Evolutionary conservation across 2,888 invertebrate species (phyloP), one percentile per base, ranked within the genome.

Genomic region (Philereme vetulata): DNA sequence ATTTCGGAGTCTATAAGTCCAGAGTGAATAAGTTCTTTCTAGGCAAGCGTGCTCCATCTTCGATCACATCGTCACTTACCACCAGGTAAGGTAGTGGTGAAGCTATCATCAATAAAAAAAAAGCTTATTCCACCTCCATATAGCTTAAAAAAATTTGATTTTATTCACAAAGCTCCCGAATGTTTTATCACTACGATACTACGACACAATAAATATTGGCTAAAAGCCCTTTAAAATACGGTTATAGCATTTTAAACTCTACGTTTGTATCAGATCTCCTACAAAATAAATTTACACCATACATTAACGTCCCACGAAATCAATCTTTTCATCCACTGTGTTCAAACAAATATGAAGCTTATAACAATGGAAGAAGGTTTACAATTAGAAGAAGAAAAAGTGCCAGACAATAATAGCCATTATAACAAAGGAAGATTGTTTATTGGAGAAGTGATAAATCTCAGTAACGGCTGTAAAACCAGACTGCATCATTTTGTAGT

Each of bases 241-340:
- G 11, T 47, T 51, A 43, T 40, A 36, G 10, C 35, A 35, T 48
- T 46, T 50, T 8, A 59, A 49, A 55, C 45, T 55, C 33, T 51
- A 11, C 49, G 50, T 56, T 38, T 32, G 44, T 44, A 56, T 21
- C 40, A n/a, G 48, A 38, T 53, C 65, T 54, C 65, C 64, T 59
- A 67, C 60, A 65, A 61, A 66, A 67, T 66, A 67, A 67, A 70
- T 67, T 60, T 61, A 55, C 52, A 10, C 40, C 46, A 60, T 43
- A 54, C 47, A 53, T 57, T 53, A 64, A 44, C 63, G 43, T 58
- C 63, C 63, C 65, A 68, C 68, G 55, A 55, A 45, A 50, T 46
- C 47, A 38, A 56, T 63, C 59, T 48, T 47, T 58, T 62, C 34
- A 60, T 63, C 40, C 49, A 53, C 21, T 4, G 51, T 35, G 3